Percentiles rank a stretch among this genome's conserved stretches.
These are phyloP conservation scores for Zygaena filipendulae DNA, from an alignment of 2,888 invertebrate species.

Conservation along the genomic window DNA sequence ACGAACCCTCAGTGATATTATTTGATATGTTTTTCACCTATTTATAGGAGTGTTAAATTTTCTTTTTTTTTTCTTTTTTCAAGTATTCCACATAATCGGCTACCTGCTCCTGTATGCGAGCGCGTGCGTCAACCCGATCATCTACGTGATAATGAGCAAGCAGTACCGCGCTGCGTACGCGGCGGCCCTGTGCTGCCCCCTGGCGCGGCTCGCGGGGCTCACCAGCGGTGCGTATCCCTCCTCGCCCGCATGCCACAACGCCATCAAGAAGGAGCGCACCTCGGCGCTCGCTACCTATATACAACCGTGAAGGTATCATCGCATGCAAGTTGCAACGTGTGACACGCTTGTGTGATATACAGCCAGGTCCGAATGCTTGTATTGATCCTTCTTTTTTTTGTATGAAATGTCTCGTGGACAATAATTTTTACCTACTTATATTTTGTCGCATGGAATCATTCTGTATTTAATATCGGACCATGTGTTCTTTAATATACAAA, in stretches of 20 bases:
- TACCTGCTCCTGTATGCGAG: conserved; percentile 89
- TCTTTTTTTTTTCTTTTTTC: no score
- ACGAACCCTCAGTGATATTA: no score
- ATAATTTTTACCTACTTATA: no score
- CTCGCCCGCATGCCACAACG: conserved; percentile 42
- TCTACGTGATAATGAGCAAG: conserved; percentile 95
- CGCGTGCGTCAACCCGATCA: conserved; percentile 92
- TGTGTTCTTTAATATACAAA: no score
- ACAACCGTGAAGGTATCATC: conserved; percentile 56
- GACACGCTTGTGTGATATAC: conserved; percentile 7
- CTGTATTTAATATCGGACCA: no score
- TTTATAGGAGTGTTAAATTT: no score
- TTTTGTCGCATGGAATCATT: no score
- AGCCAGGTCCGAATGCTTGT: not conserved
- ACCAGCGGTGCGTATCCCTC: conserved; percentile 71
- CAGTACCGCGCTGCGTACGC: conserved; percentile 92
- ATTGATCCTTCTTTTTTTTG: no score
- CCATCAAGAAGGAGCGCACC: conserved; percentile 43
- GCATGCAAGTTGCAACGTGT: no score
- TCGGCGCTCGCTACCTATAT: conserved; percentile 47
- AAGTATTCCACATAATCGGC: conserved; percentile 80
- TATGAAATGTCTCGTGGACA: no score
- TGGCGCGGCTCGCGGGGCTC: conserved; percentile 64
- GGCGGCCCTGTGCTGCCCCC: conserved; percentile 77
- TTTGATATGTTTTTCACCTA: no score